A percentile compares a stretch with the other conserved stretches of the same genome.
phyloP scores from a whole-genome alignment of 2,797 vertebrate genomes.

The Lateolabrax maculatus region DNA sequence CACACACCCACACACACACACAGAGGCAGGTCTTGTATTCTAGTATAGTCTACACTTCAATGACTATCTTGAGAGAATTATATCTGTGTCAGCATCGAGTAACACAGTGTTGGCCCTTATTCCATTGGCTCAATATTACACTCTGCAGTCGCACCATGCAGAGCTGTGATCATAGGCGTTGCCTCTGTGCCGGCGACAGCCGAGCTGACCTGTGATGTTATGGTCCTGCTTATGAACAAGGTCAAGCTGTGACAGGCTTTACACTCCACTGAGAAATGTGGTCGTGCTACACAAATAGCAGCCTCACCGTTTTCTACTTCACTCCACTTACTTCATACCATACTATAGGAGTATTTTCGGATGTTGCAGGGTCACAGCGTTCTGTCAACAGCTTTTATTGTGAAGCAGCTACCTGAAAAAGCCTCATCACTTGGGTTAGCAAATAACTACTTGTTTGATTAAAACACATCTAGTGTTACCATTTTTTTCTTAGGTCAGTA shows the following conservation, averaged over 20 bases:
- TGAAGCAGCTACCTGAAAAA: slow-evolving; percentile 12
- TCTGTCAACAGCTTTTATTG: slow-evolving; percentile 26
- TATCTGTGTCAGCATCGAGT: slow-evolving; percentile 22
- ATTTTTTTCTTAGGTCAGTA: not conserved
- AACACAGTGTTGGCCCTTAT: slow-evolving; percentile 6
- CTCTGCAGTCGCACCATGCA: slow-evolving; percentile 5
- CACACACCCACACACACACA: not conserved
- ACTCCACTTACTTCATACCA: not conserved
- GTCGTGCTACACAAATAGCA: not conserved
- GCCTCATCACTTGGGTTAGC: not conserved
- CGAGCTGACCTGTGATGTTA: slow-evolving; percentile 14
- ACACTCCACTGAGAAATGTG: not conserved
- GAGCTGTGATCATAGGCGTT: slow-evolving; percentile 1
- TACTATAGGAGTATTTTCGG: not conserved
- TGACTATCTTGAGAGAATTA: slow-evolving; percentile 8
- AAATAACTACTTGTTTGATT: not conserved
- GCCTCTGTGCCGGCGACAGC: slow-evolving; percentile 20
- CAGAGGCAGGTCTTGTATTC: not conserved
- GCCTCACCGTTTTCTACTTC: not conserved
- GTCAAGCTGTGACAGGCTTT: slow-evolving; percentile 7
- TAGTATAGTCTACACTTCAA: slow-evolving; percentile 1
- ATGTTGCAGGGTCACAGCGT: slow-evolving; percentile 11
- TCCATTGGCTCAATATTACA: slow-evolving; percentile 31
- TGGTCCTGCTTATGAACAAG: slow-evolving; percentile 11
- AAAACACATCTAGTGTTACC: not conserved